Evolutionary conservation across 2,797 vertebrate species (phyloP).

Genomic region (Salmo trutta): DNA sequence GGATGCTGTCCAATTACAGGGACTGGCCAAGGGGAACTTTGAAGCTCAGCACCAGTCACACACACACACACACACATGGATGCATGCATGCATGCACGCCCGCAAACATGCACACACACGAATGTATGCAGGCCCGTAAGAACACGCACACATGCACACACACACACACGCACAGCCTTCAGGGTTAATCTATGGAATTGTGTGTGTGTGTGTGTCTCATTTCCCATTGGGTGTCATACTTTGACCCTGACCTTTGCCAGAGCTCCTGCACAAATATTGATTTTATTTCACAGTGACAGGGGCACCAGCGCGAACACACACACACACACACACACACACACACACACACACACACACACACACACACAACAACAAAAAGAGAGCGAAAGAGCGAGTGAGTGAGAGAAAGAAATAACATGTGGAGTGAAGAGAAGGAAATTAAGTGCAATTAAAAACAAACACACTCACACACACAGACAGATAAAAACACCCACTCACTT

Average conservation of each 20-base stretch:
- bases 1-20: constrained; percentile 68
- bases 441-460: constrained; percentile 54
- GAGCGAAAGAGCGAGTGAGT: background rate
- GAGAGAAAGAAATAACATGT: background rate
- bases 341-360: no score
- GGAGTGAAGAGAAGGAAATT: constrained; percentile 20
- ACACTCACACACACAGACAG: constrained; percentile 4
- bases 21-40: constrained; percentile 57
- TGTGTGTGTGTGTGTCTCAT: constrained; percentile 48
- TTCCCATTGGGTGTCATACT: constrained; percentile 75
- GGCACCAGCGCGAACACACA: constrained; percentile 30
- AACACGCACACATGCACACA: background rate
- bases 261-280: constrained; percentile 81
- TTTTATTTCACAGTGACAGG: constrained; percentile 58
- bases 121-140: background rate
- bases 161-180: background rate
- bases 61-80: constrained; percentile 12
- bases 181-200: constrained; percentile 14
- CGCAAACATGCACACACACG: background rate
- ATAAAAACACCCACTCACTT: constrained; percentile 19
- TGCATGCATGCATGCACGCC: background rate
- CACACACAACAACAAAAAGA: constrained; percentile 6
- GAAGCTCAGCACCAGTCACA: constrained; percentile 11
- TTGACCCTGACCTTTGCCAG: constrained; percentile 79
- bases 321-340: constrained; percentile 27